Evolutionary conservation across 2,113 vertebrate genomes (phyloP).

Genomic region (Pterocles orientalis): DNA sequence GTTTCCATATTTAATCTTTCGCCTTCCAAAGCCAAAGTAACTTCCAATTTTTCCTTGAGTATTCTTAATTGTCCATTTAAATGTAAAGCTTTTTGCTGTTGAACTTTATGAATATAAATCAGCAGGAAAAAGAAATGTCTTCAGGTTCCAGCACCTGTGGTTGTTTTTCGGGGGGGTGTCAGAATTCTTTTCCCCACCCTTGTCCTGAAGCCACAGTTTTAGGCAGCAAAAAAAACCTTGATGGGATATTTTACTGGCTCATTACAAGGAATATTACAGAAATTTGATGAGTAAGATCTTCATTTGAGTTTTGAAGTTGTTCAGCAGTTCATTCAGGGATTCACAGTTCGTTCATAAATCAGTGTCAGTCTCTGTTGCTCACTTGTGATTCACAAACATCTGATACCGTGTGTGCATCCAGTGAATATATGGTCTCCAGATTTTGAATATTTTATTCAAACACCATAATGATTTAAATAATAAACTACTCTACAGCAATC

Average conservation of each 20-base stretch:
- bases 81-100: not conserved
- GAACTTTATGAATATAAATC: not conserved
- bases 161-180: not conserved
- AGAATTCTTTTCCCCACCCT: not conserved
- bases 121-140: not conserved
- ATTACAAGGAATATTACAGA: not conserved
- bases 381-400: conserved; percentile 15
- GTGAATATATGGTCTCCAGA: not conserved
- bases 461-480: conserved; percentile 42
- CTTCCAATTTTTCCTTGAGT: not conserved
- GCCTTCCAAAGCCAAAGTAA: not conserved
- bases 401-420: not conserved
- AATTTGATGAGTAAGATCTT: not conserved
- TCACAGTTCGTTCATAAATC: not conserved
- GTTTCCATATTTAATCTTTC: not conserved
- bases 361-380: not conserved
- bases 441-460: conserved; percentile 45
- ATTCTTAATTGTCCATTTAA: not conserved
- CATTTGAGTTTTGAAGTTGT: not conserved
- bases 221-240: not conserved
- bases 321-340: not conserved
- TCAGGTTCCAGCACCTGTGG: not conserved
- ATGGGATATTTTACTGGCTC: not conserved
- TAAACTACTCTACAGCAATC: conserved; percentile 55
- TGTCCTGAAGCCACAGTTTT: not conserved